These are phyloP conservation scores for Muraenolepis orangiensis DNA, from an alignment of 2,797 vertebrate species.

Conservation along the genomic window DNA sequence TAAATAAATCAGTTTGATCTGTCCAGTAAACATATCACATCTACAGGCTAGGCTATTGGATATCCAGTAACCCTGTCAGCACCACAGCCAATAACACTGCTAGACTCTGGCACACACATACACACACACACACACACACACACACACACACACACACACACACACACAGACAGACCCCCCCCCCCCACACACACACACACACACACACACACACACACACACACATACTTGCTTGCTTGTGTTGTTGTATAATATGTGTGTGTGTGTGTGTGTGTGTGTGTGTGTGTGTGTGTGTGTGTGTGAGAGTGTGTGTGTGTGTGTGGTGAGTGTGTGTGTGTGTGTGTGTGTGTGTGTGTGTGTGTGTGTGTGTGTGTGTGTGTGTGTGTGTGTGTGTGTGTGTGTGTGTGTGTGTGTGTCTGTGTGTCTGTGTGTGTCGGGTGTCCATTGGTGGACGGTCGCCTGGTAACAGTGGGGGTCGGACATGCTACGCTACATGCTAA, in stretches of 20 bases:
- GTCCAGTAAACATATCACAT: constrained; percentile 43
- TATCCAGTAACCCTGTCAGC: constrained; percentile 48
- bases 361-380: too few relatives aligned
- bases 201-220: constrained; percentile 24
- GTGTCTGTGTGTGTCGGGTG: too few relatives aligned
- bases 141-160: constrained; percentile 24
- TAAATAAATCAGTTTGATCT: constrained; percentile 50
- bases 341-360: too few relatives aligned
- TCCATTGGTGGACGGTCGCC: too few relatives aligned
- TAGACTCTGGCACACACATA: constrained; percentile 13
- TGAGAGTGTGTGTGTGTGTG: too few relatives aligned
- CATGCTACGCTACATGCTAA: too few relatives aligned
- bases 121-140: constrained; percentile 19
- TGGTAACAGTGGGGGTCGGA: too few relatives aligned
- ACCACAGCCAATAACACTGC: constrained; percentile 18
- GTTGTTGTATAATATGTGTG: constrained; percentile 25
- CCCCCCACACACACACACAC: constrained; percentile 12
- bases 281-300: constrained; percentile 17
- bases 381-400: too few relatives aligned
- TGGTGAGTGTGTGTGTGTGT: too few relatives aligned
- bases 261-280: constrained; percentile 14
- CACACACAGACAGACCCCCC: constrained; percentile 18
- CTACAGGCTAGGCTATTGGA: constrained; percentile 35
- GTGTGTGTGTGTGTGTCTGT: too few relatives aligned
- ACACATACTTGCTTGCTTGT: constrained; percentile 4